Evolutionary conservation across 2,888 invertebrate species (phyloP), one percentile per base, ranked within the genome.

Genomic region (Eugnorisma glareosa): DNA sequence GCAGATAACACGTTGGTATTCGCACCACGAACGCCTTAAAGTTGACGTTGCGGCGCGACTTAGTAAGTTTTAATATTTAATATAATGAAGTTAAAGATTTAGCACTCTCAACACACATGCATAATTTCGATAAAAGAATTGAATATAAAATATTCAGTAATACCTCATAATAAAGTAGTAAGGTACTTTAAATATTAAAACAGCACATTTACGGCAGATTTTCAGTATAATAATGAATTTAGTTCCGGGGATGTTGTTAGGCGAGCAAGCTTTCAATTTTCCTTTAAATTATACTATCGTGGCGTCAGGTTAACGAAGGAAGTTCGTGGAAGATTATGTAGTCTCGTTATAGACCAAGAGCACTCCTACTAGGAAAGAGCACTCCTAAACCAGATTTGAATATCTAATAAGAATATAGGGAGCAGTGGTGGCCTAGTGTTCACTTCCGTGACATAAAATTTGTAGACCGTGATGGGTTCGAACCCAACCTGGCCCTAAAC

Each of bases 251-350:
- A 83, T 69, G 24, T 74, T 83, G 67, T 69, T 59, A 51, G 24
- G 31, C 24, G 73, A 83, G 72, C 43, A 78, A 82, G 83, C 61
- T 83, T 74, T 71, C 18, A 77, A 80, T 77, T 45, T 51, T 37
- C 45, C 28, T 70, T 54, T 61, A 73, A 31, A 63, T 68, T 73
- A 63, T 54, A 59, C 13, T 48, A 76, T 48, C 61, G 13, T 35
- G 13, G 54, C 66, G 35, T 59, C 57, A 66, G 72, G 67, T 35
- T 74, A 67, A 67, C 40, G 37, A 21, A 57, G 45, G 31, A 64
- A 74, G 31, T 75, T 69, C 35, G 40, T 72, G 21, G 63, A 40
- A 54, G 37, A 84, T 43, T 67, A 37, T 74, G 18, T 31, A n/a
- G 18, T 45, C 28, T 21, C 10, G 10, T 18, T 77, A 28, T 31